A percentile compares a stretch with the other conserved stretches of the same genome.
Conservation (phyloP, 2,113 vertebrate genomes). For the Athene noctua region DNA sequence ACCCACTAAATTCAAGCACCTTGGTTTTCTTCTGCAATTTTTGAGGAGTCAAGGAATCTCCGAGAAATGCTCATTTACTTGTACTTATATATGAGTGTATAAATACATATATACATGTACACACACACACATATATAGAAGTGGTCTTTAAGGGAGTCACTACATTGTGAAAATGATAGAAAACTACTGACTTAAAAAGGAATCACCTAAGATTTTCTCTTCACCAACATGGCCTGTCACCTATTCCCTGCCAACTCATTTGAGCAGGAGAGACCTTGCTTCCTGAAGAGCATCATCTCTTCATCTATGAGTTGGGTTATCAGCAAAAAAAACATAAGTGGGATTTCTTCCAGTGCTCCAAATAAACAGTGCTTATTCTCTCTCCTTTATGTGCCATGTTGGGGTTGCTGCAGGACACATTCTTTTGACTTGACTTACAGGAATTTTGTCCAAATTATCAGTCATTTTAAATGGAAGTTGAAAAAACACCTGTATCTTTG, state of each 20-base stretch:
- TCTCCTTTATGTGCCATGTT: background rate
- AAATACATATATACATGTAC: background rate
- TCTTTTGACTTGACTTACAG: background rate
- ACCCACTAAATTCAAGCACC: conserved; percentile 42
- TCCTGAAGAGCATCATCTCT: background rate
- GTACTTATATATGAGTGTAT: background rate
- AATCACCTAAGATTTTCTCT: background rate
- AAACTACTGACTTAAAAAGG: background rate
- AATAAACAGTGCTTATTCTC: background rate
- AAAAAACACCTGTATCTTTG: background rate
- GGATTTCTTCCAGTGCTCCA: background rate
- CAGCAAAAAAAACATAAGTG: background rate
- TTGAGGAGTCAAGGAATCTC: background rate
- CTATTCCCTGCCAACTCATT: background rate
- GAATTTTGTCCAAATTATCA: background rate
- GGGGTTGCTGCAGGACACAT: background rate
- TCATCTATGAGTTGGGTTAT: background rate
- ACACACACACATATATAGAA: background rate
- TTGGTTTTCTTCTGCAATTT: conserved; percentile 32
- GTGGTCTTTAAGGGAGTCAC: background rate
- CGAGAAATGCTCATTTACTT: background rate
- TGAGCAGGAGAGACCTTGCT: background rate
- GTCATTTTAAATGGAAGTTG: background rate
- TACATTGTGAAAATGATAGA: background rate
- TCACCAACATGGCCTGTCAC: background rate